A percentile compares a stretch with the other conserved stretches of the same genome.
Evolutionary conservation across 2,888 invertebrate species (phyloP).

Genomic region (Mechanitis messenoides): DNA sequence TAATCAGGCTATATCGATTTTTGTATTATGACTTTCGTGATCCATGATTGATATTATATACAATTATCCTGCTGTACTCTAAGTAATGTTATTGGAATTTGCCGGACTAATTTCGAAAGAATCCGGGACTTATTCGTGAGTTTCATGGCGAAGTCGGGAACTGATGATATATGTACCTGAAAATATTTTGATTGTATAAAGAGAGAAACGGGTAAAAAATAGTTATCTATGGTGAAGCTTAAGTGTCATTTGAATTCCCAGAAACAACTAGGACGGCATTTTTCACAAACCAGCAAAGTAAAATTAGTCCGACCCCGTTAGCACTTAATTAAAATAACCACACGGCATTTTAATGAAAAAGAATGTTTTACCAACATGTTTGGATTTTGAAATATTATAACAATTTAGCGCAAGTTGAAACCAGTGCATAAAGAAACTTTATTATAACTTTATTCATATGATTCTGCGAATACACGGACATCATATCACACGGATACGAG

Average conservation of each 20-base stretch:
- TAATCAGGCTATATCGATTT: too few species aligned
- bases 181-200: too few species aligned
- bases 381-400: slow-evolving; percentile 5
- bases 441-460: slow-evolving; percentile 20
- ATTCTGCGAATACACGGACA: background rate
- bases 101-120: too few species aligned
- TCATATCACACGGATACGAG: background rate
- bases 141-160: too few species aligned
- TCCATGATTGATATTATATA: too few species aligned
- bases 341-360: background rate
- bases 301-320: slow-evolving; percentile 1
- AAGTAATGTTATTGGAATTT: too few species aligned
- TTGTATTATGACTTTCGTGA: too few species aligned
- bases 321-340: slow-evolving; percentile 6
- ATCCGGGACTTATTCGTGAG: too few species aligned
- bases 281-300: background rate
- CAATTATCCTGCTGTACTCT: too few species aligned
- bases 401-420: slow-evolving; percentile 1
- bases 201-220: background rate
- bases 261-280: background rate
- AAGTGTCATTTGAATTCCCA: background rate
- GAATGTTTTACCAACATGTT: background rate
- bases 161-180: too few species aligned
- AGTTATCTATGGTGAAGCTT: background rate
- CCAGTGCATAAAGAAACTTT: slow-evolving; percentile 6